phyloP scores from a whole-genome alignment of 2,113 vertebrate genomes.

The Upupa epops region DNA sequence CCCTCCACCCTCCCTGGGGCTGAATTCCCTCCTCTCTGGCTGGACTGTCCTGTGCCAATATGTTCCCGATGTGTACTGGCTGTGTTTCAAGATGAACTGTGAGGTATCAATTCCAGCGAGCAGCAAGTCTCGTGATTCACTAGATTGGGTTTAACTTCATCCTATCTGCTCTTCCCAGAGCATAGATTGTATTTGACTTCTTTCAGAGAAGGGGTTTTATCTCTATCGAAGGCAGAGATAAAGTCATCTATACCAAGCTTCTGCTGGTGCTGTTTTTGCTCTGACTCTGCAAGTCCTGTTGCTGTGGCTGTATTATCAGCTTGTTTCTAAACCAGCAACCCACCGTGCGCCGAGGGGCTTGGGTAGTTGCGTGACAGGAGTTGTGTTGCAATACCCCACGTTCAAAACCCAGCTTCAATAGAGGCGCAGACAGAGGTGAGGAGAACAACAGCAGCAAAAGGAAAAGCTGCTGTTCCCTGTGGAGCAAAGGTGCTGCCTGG shows the following conservation, averaged over 20 bases:
- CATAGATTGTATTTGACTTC: not conserved
- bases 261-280: slow-evolving; percentile 15
- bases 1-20: too few relatives aligned
- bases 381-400: not conserved
- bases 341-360: not conserved
- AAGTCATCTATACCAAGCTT: slow-evolving; percentile 37
- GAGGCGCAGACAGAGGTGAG: not conserved
- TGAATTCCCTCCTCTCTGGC: not conserved
- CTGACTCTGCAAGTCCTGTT: slow-evolving; percentile 40
- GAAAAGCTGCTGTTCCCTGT: not conserved
- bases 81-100: not conserved
- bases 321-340: slow-evolving; percentile 1
- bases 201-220: not conserved
- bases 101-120: not conserved
- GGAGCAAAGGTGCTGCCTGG: not conserved
- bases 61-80: not conserved
- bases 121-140: not conserved
- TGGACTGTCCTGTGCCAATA: not conserved
- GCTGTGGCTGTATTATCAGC: slow-evolving; percentile 8
- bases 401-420: not conserved
- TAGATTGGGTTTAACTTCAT: not conserved
- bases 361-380: not conserved
- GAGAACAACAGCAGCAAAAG: not conserved
- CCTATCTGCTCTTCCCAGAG: slow-evolving; percentile 27
- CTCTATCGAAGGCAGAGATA: slow-evolving; percentile 29